Conservation (phyloP, 2,888 invertebrate genomes). For the Leistus spinibarbis region DNA sequence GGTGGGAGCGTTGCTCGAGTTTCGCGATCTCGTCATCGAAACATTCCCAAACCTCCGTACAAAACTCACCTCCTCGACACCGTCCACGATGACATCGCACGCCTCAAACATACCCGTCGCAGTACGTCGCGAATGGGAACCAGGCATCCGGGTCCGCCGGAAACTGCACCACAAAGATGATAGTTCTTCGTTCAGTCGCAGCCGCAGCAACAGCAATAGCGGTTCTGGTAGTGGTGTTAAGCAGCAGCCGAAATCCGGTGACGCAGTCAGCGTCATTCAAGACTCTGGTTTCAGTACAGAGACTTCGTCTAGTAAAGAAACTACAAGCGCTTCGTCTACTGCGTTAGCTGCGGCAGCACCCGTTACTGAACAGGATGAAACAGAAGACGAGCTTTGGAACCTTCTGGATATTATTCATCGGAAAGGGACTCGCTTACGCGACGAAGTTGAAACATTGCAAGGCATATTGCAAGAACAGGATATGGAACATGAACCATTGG, state of each 20-base stretch:
- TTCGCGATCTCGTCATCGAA: constrained; percentile 93
- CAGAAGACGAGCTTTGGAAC: constrained; percentile 84
- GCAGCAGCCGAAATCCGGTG: constrained; percentile 67
- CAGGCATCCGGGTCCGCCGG: constrained; percentile 71
- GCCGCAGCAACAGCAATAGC: constrained; percentile 64
- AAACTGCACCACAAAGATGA: constrained; percentile 49
- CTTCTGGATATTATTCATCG: constrained; percentile 85
- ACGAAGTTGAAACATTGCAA: constrained; percentile 72
- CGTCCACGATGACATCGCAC: constrained; percentile 49
- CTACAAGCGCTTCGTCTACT: constrained; percentile 74
- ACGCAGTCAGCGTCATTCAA: constrained; percentile 67
- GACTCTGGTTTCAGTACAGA: constrained; percentile 92
- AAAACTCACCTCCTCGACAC: constrained; percentile 73
- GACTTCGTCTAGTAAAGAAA: constrained; percentile 81
- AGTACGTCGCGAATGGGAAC: constrained; percentile 76
- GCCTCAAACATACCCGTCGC: constrained; percentile 63
- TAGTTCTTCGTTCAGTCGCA: constrained; percentile 64
- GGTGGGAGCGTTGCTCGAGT: constrained; percentile 88
- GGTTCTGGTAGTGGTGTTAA: constrained; percentile 51
- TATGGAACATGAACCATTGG: constrained; percentile 46
- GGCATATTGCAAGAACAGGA: constrained; percentile 57
- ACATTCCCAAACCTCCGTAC: constrained; percentile 89
- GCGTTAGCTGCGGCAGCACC: constrained; percentile 61
- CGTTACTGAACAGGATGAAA: constrained; percentile 56
- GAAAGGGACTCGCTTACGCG: constrained; percentile 71